A percentile compares a stretch with the other conserved stretches of the same genome.
These are phyloP conservation scores for Luffia ferchaultella DNA, from an alignment of 2,888 invertebrate genomes.

Conservation along the genomic window DNA sequence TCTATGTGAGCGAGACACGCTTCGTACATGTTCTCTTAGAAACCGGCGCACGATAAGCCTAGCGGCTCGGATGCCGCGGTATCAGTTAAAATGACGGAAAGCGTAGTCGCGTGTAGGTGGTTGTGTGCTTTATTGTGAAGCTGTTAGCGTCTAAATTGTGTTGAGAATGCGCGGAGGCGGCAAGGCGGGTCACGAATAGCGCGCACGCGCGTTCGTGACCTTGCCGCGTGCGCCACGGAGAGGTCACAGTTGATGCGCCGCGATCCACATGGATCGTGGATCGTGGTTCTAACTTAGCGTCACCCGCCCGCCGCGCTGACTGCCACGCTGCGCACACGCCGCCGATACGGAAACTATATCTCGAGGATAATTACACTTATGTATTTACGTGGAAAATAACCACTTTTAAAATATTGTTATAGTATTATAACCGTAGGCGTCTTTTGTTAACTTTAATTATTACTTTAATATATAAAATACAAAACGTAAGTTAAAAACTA, in stretches of 20 bases:
- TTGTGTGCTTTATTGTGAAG: conserved; percentile 45
- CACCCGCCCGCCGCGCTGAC: neutral
- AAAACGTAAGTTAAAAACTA: no score
- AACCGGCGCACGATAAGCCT: neutral
- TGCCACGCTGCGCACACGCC: conserved; percentile 2
- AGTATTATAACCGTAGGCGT: no score
- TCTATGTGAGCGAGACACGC: neutral
- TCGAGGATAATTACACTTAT: no score
- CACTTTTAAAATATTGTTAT: no score
- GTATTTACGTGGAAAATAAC: no score
- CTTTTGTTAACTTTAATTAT: no score
- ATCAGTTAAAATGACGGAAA: neutral
- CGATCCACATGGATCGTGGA: conserved; percentile 24
- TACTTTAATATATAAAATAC: no score
- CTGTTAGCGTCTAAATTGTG: conserved; percentile 36
- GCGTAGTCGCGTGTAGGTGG: conserved; percentile 21
- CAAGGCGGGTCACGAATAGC: conserved; percentile 62
- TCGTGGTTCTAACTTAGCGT: conserved; percentile 2
- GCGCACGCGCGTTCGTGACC: conserved; percentile 65
- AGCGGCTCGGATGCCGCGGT: neutral
- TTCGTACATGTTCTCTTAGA: neutral
- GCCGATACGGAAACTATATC: no score
- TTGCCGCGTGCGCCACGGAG: conserved; percentile 54
- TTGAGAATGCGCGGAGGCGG: conserved; percentile 33
- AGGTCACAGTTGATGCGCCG: conserved; percentile 47